A percentile compares a stretch with the other conserved stretches of the same genome.
phyloP scores from a whole-genome alignment of 2,888 invertebrate species.

The Tachina lurida region DNA sequence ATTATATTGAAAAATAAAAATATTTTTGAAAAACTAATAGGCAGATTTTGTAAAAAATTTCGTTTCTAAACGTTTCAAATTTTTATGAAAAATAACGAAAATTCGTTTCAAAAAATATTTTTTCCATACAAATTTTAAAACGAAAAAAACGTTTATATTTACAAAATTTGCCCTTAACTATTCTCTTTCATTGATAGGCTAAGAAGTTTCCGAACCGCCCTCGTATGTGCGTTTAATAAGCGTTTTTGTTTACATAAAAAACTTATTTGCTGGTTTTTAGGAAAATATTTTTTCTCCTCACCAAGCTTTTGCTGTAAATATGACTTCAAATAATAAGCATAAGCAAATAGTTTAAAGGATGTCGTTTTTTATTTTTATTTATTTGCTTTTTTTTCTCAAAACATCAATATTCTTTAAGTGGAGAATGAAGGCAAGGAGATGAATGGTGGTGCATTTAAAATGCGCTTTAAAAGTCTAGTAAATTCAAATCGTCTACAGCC shows the following conservation, averaged over 20 bases:
- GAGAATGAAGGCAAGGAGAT: neutral
- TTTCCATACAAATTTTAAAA: no score
- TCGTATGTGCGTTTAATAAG: no score
- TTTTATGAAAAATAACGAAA: no score
- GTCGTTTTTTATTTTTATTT: slow-evolving; percentile 2
- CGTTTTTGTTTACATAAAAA: neutral
- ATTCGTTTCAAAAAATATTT: no score
- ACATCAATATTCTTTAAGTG: slow-evolving; percentile 33
- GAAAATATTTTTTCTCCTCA: neutral
- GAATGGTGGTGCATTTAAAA: slow-evolving; percentile 27
- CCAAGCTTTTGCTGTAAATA: neutral
- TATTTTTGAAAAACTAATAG: no score
- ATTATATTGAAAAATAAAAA: no score
- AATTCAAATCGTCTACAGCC: slow-evolving; percentile 49
- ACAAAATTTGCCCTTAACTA: no score
- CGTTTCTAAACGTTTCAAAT: no score
- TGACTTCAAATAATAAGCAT: slow-evolving; percentile 3
- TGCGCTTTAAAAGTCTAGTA: slow-evolving; percentile 40
- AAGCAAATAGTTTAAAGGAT: slow-evolving; percentile 35
- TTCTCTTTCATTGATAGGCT: no score
- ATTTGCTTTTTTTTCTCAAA: neutral
- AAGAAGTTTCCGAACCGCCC: no score
- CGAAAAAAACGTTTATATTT: no score
- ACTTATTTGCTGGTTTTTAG: neutral
- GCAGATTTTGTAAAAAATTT: no score